Evolutionary conservation across 2,797 vertebrate species (phyloP).

Genomic region (Galagoides demidoff): DNA sequence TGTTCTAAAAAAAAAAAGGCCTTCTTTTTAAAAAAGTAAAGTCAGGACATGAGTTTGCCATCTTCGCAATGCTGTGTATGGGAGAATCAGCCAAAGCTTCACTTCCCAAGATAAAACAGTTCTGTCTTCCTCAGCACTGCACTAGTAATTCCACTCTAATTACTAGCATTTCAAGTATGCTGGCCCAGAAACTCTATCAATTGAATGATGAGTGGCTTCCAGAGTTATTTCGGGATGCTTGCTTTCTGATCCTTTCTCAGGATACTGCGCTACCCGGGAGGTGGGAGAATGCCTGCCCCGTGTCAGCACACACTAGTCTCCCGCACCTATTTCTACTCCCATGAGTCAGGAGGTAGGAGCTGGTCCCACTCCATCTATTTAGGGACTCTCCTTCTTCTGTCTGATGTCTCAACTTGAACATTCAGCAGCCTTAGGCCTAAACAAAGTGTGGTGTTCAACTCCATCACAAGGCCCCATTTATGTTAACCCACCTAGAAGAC

Average conservation of each 20-base stretch:
- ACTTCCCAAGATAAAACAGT: not conserved
- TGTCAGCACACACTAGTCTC: not conserved
- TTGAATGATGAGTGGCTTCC: not conserved
- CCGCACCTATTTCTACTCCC: not conserved
- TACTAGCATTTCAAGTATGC: not conserved
- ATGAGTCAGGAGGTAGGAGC: not conserved
- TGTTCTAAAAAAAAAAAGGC: not conserved
- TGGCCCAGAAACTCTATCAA: not conserved
- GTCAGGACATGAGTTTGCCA: not conserved
- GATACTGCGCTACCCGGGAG: not conserved
- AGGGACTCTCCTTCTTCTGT: not conserved
- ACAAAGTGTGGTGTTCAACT: not conserved
- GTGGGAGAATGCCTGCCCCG: not conserved
- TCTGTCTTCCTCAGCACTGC: not conserved
- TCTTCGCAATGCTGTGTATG: not conserved
- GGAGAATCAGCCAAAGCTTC: not conserved
- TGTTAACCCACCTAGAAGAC: slow-evolving; percentile 63
- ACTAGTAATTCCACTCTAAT: not conserved
- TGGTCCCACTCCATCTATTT: not conserved
- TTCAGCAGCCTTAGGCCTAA: not conserved
- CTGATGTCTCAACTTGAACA: not conserved
- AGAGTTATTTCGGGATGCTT: not conserved
- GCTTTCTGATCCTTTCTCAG: not conserved
- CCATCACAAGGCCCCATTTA: slow-evolving; percentile 45
- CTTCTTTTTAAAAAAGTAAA: not conserved